These are phyloP conservation scores for Ophraella communa DNA, from an alignment of 2,888 invertebrate species.

Conservation along the genomic window DNA sequence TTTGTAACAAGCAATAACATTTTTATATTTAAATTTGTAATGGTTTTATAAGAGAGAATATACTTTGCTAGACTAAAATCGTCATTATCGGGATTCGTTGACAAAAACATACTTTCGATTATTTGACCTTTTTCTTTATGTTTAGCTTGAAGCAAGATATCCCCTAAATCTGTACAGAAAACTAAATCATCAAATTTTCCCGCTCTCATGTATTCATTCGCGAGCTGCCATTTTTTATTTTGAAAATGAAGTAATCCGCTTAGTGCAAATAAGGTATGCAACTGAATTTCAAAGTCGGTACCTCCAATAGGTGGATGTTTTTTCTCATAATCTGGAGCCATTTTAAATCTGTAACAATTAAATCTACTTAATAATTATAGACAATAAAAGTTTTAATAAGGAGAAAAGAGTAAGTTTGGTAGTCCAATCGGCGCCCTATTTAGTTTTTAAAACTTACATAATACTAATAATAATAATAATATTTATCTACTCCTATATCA, in stretches of 20 bases:
- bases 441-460: too few species aligned
- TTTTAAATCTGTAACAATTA: background rate
- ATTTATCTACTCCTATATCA: too few species aligned
- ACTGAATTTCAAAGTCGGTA: background rate
- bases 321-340: slow-evolving; percentile 8
- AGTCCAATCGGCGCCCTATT: too few species aligned
- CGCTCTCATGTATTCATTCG: slow-evolving; percentile 1
- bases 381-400: too few species aligned
- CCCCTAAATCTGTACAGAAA: background rate
- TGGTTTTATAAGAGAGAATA: background rate
- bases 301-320: background rate
- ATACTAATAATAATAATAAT: too few species aligned
- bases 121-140: background rate
- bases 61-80: slow-evolving; percentile 6
- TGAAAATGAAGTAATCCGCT: background rate
- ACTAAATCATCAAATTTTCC: slow-evolving; percentile 12
- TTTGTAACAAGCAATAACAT: background rate
- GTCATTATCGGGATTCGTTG: background rate
- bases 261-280: slow-evolving; percentile 5
- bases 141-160: slow-evolving; percentile 3
- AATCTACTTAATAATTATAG: too few species aligned
- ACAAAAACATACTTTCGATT: background rate
- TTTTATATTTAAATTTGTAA: background rate
- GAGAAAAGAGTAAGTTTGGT: too few species aligned
- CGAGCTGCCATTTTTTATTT: background rate